A percentile compares a stretch with the other conserved stretches of the same genome.
Conservation (phyloP, 2,888 invertebrate genomes). For the Melanostoma mellinum region DNA sequence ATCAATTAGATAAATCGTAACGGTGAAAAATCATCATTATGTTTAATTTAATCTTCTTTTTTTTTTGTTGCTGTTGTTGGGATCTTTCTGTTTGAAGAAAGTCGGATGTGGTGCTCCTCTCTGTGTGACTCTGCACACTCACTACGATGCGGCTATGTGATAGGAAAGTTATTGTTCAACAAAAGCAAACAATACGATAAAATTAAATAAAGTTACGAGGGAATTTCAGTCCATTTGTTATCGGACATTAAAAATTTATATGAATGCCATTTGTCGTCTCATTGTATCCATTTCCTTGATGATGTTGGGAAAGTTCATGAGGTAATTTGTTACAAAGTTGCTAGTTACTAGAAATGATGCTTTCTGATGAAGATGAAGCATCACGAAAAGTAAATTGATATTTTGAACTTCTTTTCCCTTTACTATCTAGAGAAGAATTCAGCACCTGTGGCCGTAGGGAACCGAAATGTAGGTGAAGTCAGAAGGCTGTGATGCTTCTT, state of each 20-base stretch:
- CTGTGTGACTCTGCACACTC: neutral
- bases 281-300: slow-evolving; percentile 13
- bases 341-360: too few relatives aligned
- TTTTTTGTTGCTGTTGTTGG: slow-evolving; percentile 2
- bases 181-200: slow-evolving; percentile 41
- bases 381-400: too few relatives aligned
- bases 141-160: neutral
- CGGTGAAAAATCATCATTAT: slow-evolving; percentile 68
- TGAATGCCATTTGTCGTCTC: slow-evolving; percentile 16
- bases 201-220: slow-evolving; percentile 43
- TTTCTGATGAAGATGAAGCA: too few relatives aligned
- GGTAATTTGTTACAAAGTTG: neutral
- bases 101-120: slow-evolving; percentile 13
- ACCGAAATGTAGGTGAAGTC: too few relatives aligned
- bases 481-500: too few relatives aligned
- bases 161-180: slow-evolving; percentile 21
- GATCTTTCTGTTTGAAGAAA: slow-evolving; percentile 20
- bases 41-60: slow-evolving; percentile 57
- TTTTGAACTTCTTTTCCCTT: too few relatives aligned
- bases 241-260: neutral
- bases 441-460: too few relatives aligned
- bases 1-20: slow-evolving; percentile 73
- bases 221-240: slow-evolving; percentile 33
- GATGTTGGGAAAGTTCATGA: slow-evolving; percentile 30
- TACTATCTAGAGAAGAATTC: too few relatives aligned